Base-by-base conservation (phyloP, 2,888 invertebrate genomes). In the Cantharis nigra region DNA sequence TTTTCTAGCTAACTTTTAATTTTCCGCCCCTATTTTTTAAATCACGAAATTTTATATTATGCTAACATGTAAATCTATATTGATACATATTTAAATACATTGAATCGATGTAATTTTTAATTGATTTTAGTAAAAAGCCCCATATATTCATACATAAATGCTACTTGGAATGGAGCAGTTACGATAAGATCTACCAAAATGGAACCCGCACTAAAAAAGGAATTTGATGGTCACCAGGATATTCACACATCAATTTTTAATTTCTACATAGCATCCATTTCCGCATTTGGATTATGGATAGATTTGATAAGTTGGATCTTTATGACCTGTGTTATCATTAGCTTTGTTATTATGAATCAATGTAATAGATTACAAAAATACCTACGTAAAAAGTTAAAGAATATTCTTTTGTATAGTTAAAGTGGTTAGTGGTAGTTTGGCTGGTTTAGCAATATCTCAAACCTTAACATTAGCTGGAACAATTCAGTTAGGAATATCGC, bases 181-280 rank as follows among this genome's bases (percentile, higher is more conserved):
- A 96, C 96, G 0, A 96, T 98, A 78, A 90, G 97, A 76, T 94
- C 96, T 0, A 92, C 93, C 3, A 90, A 91, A n/a, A 92, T 93
- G 1, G 91, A 95, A 86, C 89, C 92, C 78, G 89, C 92, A 79
- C 92, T 97, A 72, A 91, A 92, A 71, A 20, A 18, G 81, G 94
- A 94, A 83, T 95, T 95, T 82, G 95, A 95, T 85, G 86, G 88
- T 63, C 91, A 93, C 82, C 94, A 94, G 79, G 93, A 90, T 84
- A 87, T 91, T 0, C 93, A 94, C 82, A 93, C 93, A 0, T 91
- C 92, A 4, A 91, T 93, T 10, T 92, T 92, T 91, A 92, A 85
- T 83, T 85, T 93, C 69, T 91, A 91, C 3, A 87, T 93, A n/a
- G 89, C 91, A n/a, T 90, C 91, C 14, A 91, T 92, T 79, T 90